Conservation (phyloP, 2,797 vertebrate genomes). For the Argyrosomus regius region DNA sequence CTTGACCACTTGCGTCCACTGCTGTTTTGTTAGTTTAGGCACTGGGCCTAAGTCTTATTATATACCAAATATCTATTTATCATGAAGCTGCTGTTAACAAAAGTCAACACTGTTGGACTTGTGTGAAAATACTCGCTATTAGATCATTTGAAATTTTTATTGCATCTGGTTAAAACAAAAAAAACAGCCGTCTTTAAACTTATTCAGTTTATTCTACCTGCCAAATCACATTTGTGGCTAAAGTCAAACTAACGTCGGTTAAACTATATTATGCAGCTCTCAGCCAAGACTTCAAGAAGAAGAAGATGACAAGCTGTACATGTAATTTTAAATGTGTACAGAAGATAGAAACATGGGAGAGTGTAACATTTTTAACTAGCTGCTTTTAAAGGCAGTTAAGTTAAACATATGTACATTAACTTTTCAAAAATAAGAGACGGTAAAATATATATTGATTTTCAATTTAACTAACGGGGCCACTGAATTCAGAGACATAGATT, state of each 20-base stretch:
- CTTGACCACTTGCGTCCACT: constrained; percentile 27
- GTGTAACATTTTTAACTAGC: not conserved
- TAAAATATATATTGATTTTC: not conserved
- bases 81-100: not conserved
- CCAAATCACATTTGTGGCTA: constrained; percentile 14
- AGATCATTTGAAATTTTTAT: not conserved
- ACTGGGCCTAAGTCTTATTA: constrained; percentile 5
- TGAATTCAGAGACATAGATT: not conserved
- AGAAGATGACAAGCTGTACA: not conserved
- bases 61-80: not conserved
- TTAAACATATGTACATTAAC: not conserved
- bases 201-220: constrained; percentile 8
- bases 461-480: not conserved
- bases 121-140: not conserved
- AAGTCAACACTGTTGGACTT: not conserved
- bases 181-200: not conserved
- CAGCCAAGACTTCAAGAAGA: constrained; percentile 14
- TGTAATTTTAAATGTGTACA: constrained; percentile 24
- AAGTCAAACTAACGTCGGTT: constrained; percentile 8
- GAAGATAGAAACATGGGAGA: not conserved
- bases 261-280: not conserved
- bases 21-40: constrained; percentile 36
- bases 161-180: not conserved
- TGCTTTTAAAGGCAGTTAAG: not conserved
- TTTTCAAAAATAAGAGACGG: not conserved